phyloP scores from a whole-genome alignment of 92 coral and sea anemone genomes.

The Palythoa heliodiscus region DNA sequence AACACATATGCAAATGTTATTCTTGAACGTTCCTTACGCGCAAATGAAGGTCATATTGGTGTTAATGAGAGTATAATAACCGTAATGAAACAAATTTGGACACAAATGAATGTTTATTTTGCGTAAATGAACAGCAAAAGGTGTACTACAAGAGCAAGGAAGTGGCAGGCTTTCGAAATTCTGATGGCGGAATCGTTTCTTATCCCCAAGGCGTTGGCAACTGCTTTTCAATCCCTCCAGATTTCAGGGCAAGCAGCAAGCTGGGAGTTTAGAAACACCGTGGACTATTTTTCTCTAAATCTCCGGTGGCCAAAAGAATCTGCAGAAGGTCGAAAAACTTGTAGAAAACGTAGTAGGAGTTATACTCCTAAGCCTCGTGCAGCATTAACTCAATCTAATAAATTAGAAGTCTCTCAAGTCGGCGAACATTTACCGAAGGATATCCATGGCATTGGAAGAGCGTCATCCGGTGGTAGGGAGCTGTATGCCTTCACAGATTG shows the following conservation, averaged over 20 bases:
- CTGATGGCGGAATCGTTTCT: conserved; percentile 7
- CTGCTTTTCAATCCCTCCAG: conserved; percentile 26
- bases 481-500: not conserved
- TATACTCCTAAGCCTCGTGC: not conserved
- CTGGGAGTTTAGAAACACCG: conserved; percentile 42
- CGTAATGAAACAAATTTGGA: too few species aligned
- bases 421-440: not conserved
- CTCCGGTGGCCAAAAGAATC: conserved; percentile 32
- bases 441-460: not conserved
- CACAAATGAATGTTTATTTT: too few species aligned
- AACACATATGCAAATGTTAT: too few species aligned
- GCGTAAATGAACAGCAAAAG: too few species aligned
- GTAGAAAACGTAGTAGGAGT: not conserved
- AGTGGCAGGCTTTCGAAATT: not conserved
- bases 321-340: not conserved
- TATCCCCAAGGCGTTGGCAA: conserved; percentile 20
- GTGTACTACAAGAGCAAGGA: not conserved
- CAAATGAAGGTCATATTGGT: too few species aligned
- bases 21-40: too few species aligned
- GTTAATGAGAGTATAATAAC: too few species aligned
- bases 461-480: not conserved
- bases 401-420: not conserved
- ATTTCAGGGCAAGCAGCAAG: conserved; percentile 14
- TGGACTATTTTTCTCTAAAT: conserved; percentile 10
- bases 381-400: not conserved